These are phyloP conservation scores for Phenganax stokvisi DNA, from an alignment of 92 coral and sea anemone species.

Conservation along the genomic window DNA sequence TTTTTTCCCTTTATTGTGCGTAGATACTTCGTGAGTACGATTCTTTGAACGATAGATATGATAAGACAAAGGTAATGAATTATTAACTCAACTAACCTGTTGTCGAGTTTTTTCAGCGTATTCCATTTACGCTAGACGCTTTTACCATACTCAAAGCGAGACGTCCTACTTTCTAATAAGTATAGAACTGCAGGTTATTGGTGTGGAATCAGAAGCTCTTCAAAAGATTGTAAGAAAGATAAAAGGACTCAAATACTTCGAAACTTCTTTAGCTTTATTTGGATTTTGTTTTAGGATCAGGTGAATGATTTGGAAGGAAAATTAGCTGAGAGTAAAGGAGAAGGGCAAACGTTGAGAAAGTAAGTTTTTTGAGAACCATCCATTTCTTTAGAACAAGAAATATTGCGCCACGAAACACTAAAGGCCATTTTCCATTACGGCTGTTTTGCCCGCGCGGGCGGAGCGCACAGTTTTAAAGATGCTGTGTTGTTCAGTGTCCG, in stretches of 20 bases:
- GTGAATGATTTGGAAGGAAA: constrained; percentile 20
- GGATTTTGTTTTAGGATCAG: not conserved
- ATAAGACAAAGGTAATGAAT: constrained; percentile 10
- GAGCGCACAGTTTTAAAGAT: no score
- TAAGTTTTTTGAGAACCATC: not conserved
- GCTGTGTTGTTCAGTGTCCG: no score
- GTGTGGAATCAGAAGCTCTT: no score
- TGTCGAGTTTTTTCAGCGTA: no score
- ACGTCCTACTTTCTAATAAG: not conserved
- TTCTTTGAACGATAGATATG: constrained; percentile 9
- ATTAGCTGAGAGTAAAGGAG: constrained; percentile 8
- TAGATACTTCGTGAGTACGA: constrained; percentile 27
- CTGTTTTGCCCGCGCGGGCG: no score
- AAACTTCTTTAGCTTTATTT: not conserved
- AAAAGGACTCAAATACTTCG: no score
- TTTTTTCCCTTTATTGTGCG: no score
- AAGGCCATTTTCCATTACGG: no score
- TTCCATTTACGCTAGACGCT: not conserved
- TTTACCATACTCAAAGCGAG: not conserved
- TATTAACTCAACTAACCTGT: no score
- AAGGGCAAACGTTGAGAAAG: constrained; percentile 17
- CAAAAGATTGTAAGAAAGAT: no score
- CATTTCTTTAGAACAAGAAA: not conserved
- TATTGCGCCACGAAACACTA: no score
- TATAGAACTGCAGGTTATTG: not conserved